Base-by-base conservation (phyloP, 2,888 invertebrate genomes). In the Drosophila limbata region DNA sequence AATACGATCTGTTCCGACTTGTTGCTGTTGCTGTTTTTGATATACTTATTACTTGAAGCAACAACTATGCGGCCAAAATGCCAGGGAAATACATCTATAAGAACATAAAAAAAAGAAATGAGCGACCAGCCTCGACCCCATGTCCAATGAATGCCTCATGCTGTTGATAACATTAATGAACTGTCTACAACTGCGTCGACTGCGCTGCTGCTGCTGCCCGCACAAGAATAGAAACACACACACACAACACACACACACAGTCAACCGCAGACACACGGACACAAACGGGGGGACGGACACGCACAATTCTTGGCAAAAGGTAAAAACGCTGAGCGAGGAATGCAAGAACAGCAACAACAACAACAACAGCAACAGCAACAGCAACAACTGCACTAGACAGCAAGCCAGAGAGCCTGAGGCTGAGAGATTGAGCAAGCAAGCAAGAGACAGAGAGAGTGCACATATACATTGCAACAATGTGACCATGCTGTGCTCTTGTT, bases 121-220 rank as follows among this genome's bases (percentile, higher is more conserved):
- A 69, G 45, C 53, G 59, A 67, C 39, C 59, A 60, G 37, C 48
- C 52, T 47, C 45, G 47, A 44, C 52, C 53, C 69, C 65, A 52
- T 61, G 51, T 51, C 69, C 53, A n/a, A 37, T 37, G 37, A 50
- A 69, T 52, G 65, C 65, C 83, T 76, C 81, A 78, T 64, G 79
- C 67, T 78, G 84, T 76, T 83, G 84, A 85, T 84, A 86, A 80
- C 84, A 85, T 88, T 84, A 84, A 84, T 84, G 81, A 84, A 84
- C 84, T 84, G 84, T 88, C 84, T 85, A 79, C 85, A 84, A 63
- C 84, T 67, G 69, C 63, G 64, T 50, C 72, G 74, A 57, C 78
- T 55, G 35, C 64, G 57, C 19, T 33, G 66, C 55, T 53, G 65
- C 40, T 56, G 79, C 67, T 73, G 77, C 76, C 79, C 77, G 82